Conservation (phyloP, 2,888 invertebrate species). For the Neuroscelio doddi region DNA sequence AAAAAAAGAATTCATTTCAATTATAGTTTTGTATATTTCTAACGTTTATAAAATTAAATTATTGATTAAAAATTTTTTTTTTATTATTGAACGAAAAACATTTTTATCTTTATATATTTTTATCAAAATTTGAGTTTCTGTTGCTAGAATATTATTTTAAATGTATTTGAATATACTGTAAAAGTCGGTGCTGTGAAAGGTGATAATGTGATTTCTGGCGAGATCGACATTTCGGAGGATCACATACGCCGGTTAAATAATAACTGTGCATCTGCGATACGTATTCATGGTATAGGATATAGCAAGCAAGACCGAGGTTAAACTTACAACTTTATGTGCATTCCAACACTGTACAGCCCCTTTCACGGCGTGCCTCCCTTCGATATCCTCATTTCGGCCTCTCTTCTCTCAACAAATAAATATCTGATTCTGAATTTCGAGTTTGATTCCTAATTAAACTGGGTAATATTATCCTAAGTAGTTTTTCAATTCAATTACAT, state of each 20-base stretch:
- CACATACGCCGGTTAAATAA: conserved; percentile 17
- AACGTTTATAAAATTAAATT: background rate
- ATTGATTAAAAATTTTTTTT: conserved; percentile 4
- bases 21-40: too few species aligned
- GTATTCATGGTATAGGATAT: conserved; percentile 24
- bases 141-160: background rate
- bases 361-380: conserved; percentile 39
- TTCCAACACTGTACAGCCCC: conserved; percentile 54
- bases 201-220: conserved; percentile 8
- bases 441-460: conserved; percentile 58
- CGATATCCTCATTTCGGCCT: conserved; percentile 31
- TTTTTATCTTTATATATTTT: too few species aligned
- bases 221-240: conserved; percentile 15
- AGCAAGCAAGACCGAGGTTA: conserved; percentile 49
- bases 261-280: conserved; percentile 27
- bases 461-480: conserved; percentile 55
- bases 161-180: background rate
- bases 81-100: background rate
- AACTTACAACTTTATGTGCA: conserved; percentile 62
- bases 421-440: conserved; percentile 61
- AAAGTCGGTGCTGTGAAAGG: conserved; percentile 6
- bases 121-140: background rate
- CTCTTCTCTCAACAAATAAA: conserved; percentile 47
- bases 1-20: conserved; percentile 8
- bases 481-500: background rate